Evolutionary conservation across 2,888 invertebrate genomes (phyloP).

Genomic region (Drosophila neoperkinsi): DNA sequence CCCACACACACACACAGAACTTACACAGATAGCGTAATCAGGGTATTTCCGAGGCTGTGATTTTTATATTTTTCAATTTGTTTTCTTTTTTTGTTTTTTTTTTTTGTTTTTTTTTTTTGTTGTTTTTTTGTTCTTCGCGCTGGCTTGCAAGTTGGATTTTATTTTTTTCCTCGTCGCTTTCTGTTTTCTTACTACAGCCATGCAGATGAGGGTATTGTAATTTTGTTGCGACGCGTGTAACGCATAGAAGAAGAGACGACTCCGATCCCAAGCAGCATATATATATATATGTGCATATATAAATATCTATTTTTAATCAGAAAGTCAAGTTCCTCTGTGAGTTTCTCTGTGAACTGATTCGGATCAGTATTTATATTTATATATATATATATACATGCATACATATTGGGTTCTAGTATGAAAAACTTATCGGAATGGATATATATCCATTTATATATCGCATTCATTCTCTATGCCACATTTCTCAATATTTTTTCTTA

Average conservation of each 20-base stretch:
- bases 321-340: too few species aligned
- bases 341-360: too few species aligned
- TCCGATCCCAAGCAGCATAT: neutral
- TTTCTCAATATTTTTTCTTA: neutral
- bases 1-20: slow-evolving; percentile 34
- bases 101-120: too few species aligned
- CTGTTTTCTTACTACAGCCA: neutral
- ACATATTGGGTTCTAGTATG: too few species aligned
- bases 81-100: slow-evolving; percentile 34
- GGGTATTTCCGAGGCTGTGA: slow-evolving; percentile 83
- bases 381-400: too few species aligned
- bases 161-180: slow-evolving; percentile 13
- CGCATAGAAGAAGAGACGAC: too few species aligned
- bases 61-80: slow-evolving; percentile 81
- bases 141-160: slow-evolving; percentile 19
- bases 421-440: neutral
- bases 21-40: slow-evolving; percentile 80
- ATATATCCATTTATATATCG: neutral
- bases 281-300: neutral
- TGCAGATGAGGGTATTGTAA: neutral
- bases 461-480: neutral
- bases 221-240: neutral
- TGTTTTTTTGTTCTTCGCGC: slow-evolving; percentile 28
- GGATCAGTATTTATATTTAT: too few species aligned
- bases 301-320: neutral